Evolutionary conservation across 2,797 vertebrate species (phyloP).

Genomic region (Mus minutoides): DNA sequence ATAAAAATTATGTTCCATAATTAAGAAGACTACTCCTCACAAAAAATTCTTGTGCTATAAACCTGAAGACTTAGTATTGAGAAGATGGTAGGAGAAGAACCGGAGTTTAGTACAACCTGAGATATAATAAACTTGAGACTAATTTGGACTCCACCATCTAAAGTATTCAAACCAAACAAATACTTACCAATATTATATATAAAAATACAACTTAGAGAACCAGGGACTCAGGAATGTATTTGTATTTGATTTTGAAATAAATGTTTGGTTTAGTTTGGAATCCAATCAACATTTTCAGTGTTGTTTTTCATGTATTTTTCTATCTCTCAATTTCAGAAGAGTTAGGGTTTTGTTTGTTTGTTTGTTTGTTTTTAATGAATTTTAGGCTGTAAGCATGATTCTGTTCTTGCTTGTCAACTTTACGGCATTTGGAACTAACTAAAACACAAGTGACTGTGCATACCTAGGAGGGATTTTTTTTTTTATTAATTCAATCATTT

Average conservation of each 20-base stretch:
- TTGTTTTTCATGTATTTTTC: background rate
- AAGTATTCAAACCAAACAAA: background rate
- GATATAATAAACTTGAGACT: background rate
- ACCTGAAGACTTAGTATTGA: background rate
- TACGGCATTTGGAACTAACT: background rate
- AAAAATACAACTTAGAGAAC: background rate
- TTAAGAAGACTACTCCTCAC: background rate
- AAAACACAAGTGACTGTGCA: background rate
- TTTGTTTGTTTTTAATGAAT: background rate
- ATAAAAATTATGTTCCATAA: background rate
- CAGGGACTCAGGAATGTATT: background rate
- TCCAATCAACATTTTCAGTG: background rate
- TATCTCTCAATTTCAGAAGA: background rate
- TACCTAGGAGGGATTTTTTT: background rate
- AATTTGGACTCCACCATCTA: background rate
- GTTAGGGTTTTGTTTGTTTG: background rate
- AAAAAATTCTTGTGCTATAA: background rate
- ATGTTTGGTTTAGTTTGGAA: background rate
- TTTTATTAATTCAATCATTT: background rate
- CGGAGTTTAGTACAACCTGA: background rate
- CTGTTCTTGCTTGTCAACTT: background rate
- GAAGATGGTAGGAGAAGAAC: background rate
- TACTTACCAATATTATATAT: too few species aligned
- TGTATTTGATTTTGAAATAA: background rate
- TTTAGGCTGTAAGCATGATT: background rate